phyloP scores from a whole-genome alignment of 2,888 invertebrate genomes.

The Parnassius apollo region DNA sequence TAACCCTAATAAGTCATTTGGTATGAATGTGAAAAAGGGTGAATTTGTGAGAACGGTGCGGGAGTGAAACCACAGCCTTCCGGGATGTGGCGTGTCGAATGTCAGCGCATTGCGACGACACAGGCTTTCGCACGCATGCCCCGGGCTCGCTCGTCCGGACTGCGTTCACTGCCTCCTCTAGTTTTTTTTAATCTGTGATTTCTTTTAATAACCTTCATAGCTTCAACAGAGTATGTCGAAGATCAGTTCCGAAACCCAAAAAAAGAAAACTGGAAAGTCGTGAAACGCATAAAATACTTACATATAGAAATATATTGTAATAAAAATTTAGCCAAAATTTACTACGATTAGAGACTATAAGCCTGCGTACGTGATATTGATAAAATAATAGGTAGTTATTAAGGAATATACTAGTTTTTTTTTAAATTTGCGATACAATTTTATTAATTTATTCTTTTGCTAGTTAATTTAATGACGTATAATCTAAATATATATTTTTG shows the following conservation, averaged over 20 bases:
- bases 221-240: constrained; percentile 9
- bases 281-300: no score
- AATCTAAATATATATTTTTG: constrained; percentile 13
- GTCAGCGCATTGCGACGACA: constrained; percentile 52
- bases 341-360: no score
- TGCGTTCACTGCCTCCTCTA: constrained; percentile 54
- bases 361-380: neutral
- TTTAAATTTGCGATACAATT: constrained; percentile 5
- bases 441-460: constrained; percentile 12
- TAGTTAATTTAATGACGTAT: constrained; percentile 2
- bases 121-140: constrained; percentile 70
- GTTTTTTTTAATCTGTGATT: constrained; percentile 30
- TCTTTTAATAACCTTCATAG: constrained; percentile 17
- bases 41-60: constrained; percentile 39
- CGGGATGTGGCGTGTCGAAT: constrained; percentile 79
- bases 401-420: neutral
- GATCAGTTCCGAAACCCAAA: neutral
- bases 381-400: neutral
- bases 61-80: constrained; percentile 56
- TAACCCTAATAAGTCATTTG: constrained; percentile 8
- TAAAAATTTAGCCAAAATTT: no score
- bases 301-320: no score
- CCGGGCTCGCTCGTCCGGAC: constrained; percentile 51
- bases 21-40: constrained; percentile 60
- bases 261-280: neutral